phyloP scores from a whole-genome alignment of 1,140 invertebrate genomes.

The Rhizoglyphus robini region DNA sequence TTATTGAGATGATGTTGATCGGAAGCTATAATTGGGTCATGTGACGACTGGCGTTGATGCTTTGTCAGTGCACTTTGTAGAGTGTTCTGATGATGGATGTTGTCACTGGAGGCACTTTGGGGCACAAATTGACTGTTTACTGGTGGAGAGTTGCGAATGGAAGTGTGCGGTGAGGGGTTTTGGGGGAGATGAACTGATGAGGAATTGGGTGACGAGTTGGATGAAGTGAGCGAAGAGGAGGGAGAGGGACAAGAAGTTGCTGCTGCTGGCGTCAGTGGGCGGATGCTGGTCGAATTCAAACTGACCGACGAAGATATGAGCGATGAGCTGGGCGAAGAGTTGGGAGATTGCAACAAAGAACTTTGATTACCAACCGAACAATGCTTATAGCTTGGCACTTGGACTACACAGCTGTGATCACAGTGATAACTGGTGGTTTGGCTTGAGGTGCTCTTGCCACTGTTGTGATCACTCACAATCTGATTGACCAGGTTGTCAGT shows the following conservation, averaged over 20 bases:
- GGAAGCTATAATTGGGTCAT: neutral
- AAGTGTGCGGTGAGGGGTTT: neutral
- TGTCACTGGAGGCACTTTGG: neutral
- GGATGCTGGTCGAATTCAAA: no score
- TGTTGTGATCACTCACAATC: neutral
- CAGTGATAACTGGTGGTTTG: no score
- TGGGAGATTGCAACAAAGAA: no score
- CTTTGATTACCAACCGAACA: no score
- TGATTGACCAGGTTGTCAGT: neutral
- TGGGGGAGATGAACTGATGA: no score
- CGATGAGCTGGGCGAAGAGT: no score
- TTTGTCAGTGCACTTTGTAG: neutral
- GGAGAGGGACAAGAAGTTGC: neutral
- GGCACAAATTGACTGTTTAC: neutral
- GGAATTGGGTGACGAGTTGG: neutral
- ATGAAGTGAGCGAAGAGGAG: neutral
- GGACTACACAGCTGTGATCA: no score
- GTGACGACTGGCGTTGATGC: no score
- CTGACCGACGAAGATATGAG: no score
- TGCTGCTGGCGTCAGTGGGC: neutral
- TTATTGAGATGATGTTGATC: neutral
- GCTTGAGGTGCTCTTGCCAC: no score
- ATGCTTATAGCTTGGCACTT: no score
- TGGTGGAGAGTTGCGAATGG: no score
- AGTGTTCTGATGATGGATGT: neutral